These are phyloP conservation scores for Homalodisca vitripennis DNA, from an alignment of 1,140 invertebrate species.

Conservation along the genomic window DNA sequence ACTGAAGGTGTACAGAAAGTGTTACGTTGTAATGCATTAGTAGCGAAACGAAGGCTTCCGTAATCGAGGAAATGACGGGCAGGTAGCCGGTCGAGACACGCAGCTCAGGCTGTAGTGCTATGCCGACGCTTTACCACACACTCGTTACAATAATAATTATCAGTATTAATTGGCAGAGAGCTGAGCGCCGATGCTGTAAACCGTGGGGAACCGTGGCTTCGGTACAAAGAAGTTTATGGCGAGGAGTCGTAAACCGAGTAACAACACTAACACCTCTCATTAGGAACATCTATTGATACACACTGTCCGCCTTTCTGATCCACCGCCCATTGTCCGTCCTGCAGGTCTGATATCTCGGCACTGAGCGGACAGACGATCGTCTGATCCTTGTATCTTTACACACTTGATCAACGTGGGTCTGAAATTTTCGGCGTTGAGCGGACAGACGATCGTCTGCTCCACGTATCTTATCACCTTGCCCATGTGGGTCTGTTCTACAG, in stretches of 20 bases:
- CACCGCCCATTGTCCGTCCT: neutral
- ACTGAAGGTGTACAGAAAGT: too few species aligned
- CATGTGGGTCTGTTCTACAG: too few species aligned
- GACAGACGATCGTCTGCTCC: too few species aligned
- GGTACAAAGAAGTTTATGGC: constrained; percentile 12
- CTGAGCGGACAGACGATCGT: too few species aligned
- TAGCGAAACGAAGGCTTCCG: too few species aligned
- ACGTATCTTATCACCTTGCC: too few species aligned
- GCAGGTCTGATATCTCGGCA: neutral
- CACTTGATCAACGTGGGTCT: too few species aligned
- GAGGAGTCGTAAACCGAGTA: neutral
- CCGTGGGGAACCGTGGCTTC: neutral
- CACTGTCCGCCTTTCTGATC: neutral
- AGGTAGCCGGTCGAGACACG: too few species aligned
- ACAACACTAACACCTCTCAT: constrained; percentile 16
- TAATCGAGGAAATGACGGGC: too few species aligned
- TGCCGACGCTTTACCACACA: constrained; percentile 1
- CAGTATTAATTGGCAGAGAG: constrained; percentile 14
- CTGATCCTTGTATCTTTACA: too few species aligned
- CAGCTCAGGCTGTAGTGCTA: neutral
- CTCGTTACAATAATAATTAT: constrained; percentile 22
- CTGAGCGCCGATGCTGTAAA: neutral
- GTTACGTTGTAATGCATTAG: too few species aligned
- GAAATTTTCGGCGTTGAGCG: too few species aligned
- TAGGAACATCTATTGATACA: constrained; percentile 22